These are phyloP conservation scores for Ciconia nigra DNA, from an alignment of 2,797 vertebrate genomes.

Conservation along the genomic window DNA sequence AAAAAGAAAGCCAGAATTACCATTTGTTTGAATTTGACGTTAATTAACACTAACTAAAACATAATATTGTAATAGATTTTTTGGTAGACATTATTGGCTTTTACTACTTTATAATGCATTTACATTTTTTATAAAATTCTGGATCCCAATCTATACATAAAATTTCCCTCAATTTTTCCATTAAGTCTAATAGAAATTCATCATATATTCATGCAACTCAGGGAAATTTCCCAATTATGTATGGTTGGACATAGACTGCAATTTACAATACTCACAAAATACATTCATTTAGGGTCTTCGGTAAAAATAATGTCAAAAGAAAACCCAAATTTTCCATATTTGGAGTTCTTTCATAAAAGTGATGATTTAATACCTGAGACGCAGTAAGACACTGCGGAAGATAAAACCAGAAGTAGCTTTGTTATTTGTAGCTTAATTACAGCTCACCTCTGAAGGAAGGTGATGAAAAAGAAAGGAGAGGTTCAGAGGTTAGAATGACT, in stretches of 20 bases:
- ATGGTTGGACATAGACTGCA: not conserved
- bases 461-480: not conserved
- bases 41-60: not conserved
- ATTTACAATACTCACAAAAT: not conserved
- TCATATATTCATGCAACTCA: not conserved
- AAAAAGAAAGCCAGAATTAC: not conserved
- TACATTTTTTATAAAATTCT: not conserved
- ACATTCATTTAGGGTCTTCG: not conserved
- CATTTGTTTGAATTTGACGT: not conserved
- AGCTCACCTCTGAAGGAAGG: not conserved
- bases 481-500: not conserved
- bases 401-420: not conserved
- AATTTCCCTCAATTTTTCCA: not conserved
- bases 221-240: not conserved
- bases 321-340: not conserved
- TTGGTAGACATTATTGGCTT: not conserved
- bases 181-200: not conserved
- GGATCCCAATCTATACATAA: not conserved
- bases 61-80: not conserved
- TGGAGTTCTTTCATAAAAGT: not conserved
- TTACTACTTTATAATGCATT: not conserved
- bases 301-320: not conserved
- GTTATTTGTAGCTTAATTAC: not conserved
- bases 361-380: not conserved
- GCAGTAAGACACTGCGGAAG: not conserved